Percentiles rank a stretch among this genome's conserved stretches.
phyloP scores from a whole-genome alignment of 2,888 invertebrate genomes.

The Drosophila kuntzei region DNA sequence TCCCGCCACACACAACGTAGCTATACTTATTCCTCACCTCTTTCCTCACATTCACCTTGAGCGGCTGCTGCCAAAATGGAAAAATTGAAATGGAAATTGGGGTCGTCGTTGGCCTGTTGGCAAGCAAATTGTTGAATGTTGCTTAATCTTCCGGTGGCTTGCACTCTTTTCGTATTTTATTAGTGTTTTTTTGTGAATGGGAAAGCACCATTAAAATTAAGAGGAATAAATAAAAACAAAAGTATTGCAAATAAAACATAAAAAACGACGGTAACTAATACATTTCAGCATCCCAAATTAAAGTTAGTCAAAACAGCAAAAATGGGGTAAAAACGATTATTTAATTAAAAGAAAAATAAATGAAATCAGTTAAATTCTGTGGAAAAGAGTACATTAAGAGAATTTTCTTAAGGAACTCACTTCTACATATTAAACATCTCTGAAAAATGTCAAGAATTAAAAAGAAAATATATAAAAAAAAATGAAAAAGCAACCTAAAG shows the following conservation, averaged over 20 bases:
- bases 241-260: slow-evolving; percentile 20
- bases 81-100: slow-evolving; percentile 48
- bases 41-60: slow-evolving; percentile 54
- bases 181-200: slow-evolving; percentile 53
- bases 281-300: background rate
- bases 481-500: too few relatives aligned
- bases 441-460: background rate
- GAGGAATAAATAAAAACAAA: slow-evolving; percentile 39
- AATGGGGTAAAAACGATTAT: background rate
- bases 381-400: too few relatives aligned
- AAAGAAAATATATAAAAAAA: too few relatives aligned
- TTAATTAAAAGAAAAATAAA: background rate
- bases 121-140: slow-evolving; percentile 43
- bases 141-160: slow-evolving; percentile 49
- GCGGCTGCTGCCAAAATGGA: slow-evolving; percentile 55
- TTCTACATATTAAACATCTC: background rate
- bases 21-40: background rate
- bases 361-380: background rate
- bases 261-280: slow-evolving; percentile 16
- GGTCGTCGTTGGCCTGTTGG: slow-evolving; percentile 45
- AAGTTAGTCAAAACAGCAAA: background rate
- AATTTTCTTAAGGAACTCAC: background rate
- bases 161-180: slow-evolving; percentile 38
- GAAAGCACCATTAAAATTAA: slow-evolving; percentile 49
- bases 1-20: slow-evolving; percentile 22